Conservation (phyloP, 2,113 vertebrate genomes). For the Antigone vipio region DNA sequence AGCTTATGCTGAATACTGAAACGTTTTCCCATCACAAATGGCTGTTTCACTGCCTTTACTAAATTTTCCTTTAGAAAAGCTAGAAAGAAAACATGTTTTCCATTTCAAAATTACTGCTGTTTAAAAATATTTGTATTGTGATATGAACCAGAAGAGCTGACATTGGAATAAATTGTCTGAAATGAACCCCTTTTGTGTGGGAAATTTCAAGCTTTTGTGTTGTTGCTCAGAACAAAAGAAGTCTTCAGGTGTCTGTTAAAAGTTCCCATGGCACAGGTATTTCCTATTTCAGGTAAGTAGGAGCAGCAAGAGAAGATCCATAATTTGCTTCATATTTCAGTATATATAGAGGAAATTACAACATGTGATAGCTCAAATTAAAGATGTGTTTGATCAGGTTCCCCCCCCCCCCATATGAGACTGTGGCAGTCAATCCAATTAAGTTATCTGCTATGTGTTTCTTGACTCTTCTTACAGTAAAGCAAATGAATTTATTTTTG, state of each 20-base stretch:
- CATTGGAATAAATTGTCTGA: background rate
- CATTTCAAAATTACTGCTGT: background rate
- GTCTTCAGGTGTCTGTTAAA: background rate
- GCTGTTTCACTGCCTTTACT: background rate
- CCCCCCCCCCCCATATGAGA: accelerated
- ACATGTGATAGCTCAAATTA: background rate
- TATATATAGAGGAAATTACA: background rate
- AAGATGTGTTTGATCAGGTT: background rate
- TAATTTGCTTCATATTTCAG: background rate
- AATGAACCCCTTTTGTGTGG: background rate
- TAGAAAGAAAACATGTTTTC: background rate
- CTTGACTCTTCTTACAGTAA: background rate
- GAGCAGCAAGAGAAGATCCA: background rate
- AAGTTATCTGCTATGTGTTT: background rate
- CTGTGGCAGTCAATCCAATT: background rate
- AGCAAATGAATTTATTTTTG: background rate
- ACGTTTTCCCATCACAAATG: background rate
- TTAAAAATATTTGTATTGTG: background rate
- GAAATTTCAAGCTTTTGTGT: background rate
- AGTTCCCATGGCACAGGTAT: background rate
- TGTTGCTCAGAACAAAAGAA: background rate
- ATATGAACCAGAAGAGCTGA: background rate
- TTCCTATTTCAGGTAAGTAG: background rate
- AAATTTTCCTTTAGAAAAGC: background rate
- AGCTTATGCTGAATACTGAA: background rate